Conservation (phyloP, 2,888 invertebrate species). For the Agrochola lychnidis region DNA sequence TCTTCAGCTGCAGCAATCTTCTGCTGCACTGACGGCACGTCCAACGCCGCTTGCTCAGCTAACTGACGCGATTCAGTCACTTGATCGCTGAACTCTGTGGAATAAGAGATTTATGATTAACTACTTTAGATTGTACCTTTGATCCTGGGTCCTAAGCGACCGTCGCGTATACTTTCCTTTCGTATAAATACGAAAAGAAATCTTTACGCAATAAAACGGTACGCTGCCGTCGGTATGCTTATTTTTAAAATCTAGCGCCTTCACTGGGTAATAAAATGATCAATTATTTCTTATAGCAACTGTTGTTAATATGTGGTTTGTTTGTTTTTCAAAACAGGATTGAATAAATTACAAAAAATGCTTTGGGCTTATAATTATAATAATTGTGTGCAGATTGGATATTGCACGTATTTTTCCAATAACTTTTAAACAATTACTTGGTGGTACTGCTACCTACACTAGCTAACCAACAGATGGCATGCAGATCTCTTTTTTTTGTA, state of each 20-base stretch:
- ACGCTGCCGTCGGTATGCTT: background rate
- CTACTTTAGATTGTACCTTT: background rate
- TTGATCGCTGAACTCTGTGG: constrained; percentile 96
- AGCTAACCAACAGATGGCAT: background rate
- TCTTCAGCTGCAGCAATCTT: constrained; percentile 91
- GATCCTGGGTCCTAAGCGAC: background rate
- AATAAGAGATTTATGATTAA: background rate
- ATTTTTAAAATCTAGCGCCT: background rate
- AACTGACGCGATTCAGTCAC: constrained; percentile 96
- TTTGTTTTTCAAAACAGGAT: background rate
- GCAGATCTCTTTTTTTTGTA: background rate
- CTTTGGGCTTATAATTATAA: background rate
- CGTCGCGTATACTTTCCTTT: background rate
- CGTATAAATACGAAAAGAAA: background rate
- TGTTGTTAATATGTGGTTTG: too few relatives aligned
- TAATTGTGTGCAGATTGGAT: background rate
- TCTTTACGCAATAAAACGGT: background rate
- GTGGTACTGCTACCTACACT: background rate
- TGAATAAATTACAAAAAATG: background rate
- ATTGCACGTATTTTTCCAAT: background rate
- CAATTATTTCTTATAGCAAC: too few relatives aligned
- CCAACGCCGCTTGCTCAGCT: constrained; percentile 94
- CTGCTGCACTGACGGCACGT: constrained; percentile 94
- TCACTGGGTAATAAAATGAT: background rate
- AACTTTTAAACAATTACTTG: background rate